Conservation (phyloP, 2,888 invertebrate species). For the Liposcelis brunnea region DNA sequence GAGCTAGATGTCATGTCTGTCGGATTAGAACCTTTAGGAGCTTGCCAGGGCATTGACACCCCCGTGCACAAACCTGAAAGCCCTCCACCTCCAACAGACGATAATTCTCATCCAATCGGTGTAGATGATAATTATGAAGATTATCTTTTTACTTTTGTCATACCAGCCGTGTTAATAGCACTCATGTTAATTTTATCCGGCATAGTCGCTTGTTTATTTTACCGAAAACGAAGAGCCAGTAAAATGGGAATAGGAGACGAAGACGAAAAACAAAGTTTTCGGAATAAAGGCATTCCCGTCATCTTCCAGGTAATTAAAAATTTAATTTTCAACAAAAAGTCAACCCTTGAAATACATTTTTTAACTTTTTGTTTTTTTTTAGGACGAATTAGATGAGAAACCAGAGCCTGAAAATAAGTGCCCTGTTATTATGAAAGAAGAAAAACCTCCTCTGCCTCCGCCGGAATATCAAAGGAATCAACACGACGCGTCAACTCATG, state of each 20-base stretch:
- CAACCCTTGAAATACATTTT: too few relatives aligned
- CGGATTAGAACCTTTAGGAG: slow-evolving; percentile 38
- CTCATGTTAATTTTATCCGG: slow-evolving; percentile 76
- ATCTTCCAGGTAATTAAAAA: slow-evolving; percentile 50
- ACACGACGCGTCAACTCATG: slow-evolving; percentile 26
- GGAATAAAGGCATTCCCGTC: slow-evolving; percentile 76
- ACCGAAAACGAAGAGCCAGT: slow-evolving; percentile 61
- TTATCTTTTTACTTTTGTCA: slow-evolving; percentile 54
- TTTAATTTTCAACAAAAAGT: too few relatives aligned
- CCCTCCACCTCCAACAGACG: slow-evolving; percentile 21
- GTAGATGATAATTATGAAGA: slow-evolving; percentile 22
- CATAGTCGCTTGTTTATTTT: slow-evolving; percentile 73
- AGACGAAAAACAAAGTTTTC: slow-evolving; percentile 66
- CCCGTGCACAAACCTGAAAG: slow-evolving; percentile 25
- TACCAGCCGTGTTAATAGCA: slow-evolving; percentile 76
- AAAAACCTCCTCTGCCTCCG: slow-evolving; percentile 80
- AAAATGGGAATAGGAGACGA: slow-evolving; percentile 63
- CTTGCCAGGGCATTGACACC: slow-evolving; percentile 36
- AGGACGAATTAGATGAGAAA: slow-evolving; percentile 85
- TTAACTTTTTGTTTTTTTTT: slow-evolving; percentile 4
- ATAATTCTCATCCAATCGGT: slow-evolving; percentile 25
- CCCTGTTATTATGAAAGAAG: slow-evolving; percentile 86
- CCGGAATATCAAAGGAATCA: slow-evolving; percentile 49
- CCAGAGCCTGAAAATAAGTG: slow-evolving; percentile 78
- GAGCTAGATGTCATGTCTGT: slow-evolving; percentile 53